Evolutionary conservation across 2,888 invertebrate genomes (phyloP).

Genomic region (Atrina japonica): DNA sequence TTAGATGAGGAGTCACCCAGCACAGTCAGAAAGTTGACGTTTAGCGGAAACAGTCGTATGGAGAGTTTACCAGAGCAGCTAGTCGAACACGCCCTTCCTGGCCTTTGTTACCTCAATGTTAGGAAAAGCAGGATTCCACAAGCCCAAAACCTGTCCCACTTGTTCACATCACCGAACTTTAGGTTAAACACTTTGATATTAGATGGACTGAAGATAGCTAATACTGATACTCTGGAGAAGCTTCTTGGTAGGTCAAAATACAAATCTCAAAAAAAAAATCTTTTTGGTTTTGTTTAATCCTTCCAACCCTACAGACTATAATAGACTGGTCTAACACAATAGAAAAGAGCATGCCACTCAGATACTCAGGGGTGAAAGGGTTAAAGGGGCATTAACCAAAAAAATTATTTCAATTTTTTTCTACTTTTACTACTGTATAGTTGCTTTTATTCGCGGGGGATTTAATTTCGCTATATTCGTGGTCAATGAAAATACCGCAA

Average conservation of each 20-base stretch:
- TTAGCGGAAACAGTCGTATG: constrained; percentile 61
- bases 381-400: too few relatives aligned
- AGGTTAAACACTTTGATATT: constrained; percentile 58
- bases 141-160: constrained; percentile 16
- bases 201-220: constrained; percentile 70
- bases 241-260: constrained; percentile 54
- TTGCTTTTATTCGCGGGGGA: too few relatives aligned
- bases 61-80: constrained; percentile 51
- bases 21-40: constrained; percentile 53
- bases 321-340: too few relatives aligned
- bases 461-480: too few relatives aligned
- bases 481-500: too few relatives aligned
- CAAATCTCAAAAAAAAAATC: too few relatives aligned
- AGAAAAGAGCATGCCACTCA: too few relatives aligned
- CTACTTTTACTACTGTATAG: too few relatives aligned
- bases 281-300: too few relatives aligned
- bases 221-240: constrained; percentile 56
- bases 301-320: too few relatives aligned
- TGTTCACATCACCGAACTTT: constrained; percentile 28
- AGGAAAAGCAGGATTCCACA: constrained; percentile 59
- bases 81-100: constrained; percentile 38
- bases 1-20: constrained; percentile 47
- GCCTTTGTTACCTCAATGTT: constrained; percentile 65
- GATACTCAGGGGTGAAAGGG: too few relatives aligned
- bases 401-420: too few relatives aligned